phyloP scores from a whole-genome alignment of 2,888 invertebrate genomes.

The Lepeophtheirus nordmannii region DNA sequence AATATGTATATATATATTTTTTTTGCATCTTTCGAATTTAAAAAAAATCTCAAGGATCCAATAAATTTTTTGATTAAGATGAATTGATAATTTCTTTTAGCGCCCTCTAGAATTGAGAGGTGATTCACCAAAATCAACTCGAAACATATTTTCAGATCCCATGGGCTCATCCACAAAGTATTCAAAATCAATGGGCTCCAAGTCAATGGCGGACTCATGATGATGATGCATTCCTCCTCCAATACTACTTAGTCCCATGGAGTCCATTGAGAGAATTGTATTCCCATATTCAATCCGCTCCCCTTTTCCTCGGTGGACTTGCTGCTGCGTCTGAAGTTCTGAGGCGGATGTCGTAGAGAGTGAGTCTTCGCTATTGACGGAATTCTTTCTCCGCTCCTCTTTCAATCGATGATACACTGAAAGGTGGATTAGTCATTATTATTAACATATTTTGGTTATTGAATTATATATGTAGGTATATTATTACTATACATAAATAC shows the following conservation, averaged over 20 bases:
- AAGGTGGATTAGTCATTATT: too few relatives aligned
- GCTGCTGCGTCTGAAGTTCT: background rate
- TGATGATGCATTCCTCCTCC: background rate
- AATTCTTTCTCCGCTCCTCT: background rate
- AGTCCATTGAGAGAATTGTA: background rate
- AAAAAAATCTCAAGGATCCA: too few relatives aligned
- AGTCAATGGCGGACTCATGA: constrained; percentile 3
- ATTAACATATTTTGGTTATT: too few relatives aligned
- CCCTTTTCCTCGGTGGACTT: background rate
- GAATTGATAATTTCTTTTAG: too few relatives aligned
- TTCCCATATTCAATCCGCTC: background rate
- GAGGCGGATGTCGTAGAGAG: background rate
- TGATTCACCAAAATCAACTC: background rate
- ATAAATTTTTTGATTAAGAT: too few relatives aligned
- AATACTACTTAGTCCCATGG: background rate
- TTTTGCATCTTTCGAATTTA: too few relatives aligned
- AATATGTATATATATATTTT: too few relatives aligned
- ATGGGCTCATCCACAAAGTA: constrained; percentile 16
- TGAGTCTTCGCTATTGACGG: background rate
- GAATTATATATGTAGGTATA: too few relatives aligned
- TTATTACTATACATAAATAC: too few relatives aligned
- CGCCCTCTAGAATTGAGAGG: background rate
- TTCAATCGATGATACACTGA: background rate
- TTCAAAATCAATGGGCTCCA: constrained; percentile 19
- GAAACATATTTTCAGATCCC: background rate